Evolutionary conservation across 2,797 vertebrate species (phyloP).

Genomic region (Macrochelys suwanniensis): DNA sequence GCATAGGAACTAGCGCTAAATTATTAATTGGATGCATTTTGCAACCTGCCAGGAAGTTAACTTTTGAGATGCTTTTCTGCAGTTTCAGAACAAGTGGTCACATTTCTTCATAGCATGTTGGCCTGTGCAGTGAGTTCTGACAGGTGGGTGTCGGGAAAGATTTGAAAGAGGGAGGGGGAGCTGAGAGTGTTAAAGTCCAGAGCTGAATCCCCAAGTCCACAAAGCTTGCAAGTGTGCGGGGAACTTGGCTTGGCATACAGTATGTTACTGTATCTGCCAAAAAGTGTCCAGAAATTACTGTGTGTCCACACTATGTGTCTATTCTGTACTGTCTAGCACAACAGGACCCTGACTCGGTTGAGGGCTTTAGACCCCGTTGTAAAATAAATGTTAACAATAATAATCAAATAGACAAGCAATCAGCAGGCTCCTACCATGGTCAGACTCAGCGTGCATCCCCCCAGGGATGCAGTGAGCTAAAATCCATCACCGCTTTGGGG

Average conservation of each 20-base stretch:
- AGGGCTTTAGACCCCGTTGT: not conserved
- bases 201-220: not conserved
- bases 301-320: too few relatives aligned
- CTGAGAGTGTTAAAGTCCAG: not conserved
- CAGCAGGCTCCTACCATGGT: not conserved
- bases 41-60: not conserved
- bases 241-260: constrained; percentile 11
- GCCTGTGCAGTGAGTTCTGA: not conserved
- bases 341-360: not conserved
- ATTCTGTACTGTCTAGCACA: not conserved
- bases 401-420: not conserved
- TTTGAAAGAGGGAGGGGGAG: not conserved
- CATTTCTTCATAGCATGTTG: not conserved
- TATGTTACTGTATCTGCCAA: rapidly evolving
- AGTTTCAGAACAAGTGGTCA: not conserved
- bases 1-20: not conserved
- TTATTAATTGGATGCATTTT: not conserved
- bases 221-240: not conserved
- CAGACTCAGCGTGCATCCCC: not conserved
- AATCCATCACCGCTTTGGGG: not conserved
- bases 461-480: not conserved
- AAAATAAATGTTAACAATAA: not conserved
- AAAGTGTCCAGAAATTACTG: not conserved
- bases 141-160: not conserved
- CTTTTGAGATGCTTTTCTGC: not conserved